phyloP scores from a whole-genome alignment of 2,888 invertebrate genomes.

The Plemyria rubiginata region DNA sequence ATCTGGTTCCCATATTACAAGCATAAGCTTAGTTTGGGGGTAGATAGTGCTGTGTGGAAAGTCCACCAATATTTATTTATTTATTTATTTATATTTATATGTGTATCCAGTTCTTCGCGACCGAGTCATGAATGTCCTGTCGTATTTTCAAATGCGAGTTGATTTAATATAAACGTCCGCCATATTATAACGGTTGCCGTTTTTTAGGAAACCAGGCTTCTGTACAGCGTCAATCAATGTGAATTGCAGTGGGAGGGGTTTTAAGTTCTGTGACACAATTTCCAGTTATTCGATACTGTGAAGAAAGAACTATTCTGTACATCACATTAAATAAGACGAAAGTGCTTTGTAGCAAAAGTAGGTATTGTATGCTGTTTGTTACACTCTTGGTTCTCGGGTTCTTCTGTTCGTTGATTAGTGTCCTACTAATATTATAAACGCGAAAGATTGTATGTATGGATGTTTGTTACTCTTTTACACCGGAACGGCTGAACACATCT shows the following conservation, averaged over 20 bases:
- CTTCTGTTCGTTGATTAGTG: no score
- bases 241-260: constrained; percentile 17
- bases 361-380: not conserved
- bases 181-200: not conserved
- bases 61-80: no score
- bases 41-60: no score
- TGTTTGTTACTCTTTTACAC: no score
- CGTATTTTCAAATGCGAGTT: not conserved
- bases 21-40: no score
- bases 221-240: constrained; percentile 29
- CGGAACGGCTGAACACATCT: no score
- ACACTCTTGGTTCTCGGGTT: not conserved
- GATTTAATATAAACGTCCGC: not conserved
- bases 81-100: no score
- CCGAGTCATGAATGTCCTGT: no score
- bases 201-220: not conserved
- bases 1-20: no score
- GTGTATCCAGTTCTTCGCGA: no score
- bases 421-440: no score
- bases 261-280: constrained; percentile 11
- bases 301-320: not conserved
- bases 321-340: not conserved
- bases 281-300: not conserved
- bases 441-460: no score
- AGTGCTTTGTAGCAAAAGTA: not conserved